Evolutionary conservation across 2,113 vertebrate species (phyloP).

Genomic region (Prionailurus bengalensis): DNA sequence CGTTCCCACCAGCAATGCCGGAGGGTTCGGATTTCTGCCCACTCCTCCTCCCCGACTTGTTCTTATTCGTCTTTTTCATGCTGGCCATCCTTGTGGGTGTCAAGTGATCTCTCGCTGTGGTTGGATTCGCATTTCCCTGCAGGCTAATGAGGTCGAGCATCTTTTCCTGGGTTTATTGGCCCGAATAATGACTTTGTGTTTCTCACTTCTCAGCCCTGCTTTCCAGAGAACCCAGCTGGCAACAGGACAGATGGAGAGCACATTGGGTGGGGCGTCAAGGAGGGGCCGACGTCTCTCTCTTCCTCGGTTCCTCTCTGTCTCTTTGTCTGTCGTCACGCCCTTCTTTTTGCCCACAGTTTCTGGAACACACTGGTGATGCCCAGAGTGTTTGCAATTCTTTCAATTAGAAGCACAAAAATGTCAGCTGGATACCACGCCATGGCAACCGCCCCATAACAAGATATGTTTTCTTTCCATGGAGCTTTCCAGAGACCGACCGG

Average conservation of each 20-base stretch:
- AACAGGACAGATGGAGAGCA: background rate
- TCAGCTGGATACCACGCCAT: background rate
- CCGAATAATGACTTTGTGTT: background rate
- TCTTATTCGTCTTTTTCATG: background rate
- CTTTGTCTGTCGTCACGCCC: background rate
- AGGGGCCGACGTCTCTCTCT: background rate
- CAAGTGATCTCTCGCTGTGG: background rate
- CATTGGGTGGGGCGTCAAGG: background rate
- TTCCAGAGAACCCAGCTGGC: background rate
- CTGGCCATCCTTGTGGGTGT: background rate
- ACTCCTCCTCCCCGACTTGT: background rate
- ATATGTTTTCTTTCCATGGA: background rate
- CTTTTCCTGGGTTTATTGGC: background rate
- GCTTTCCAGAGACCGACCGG: background rate
- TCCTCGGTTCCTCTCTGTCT: background rate
- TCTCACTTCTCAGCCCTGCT: background rate
- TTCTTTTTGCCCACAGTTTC: background rate
- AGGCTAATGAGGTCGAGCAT: background rate
- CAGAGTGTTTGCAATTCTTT: background rate
- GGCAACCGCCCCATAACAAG: background rate
- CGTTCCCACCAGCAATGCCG: fast-evolving
- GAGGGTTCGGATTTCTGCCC: background rate
- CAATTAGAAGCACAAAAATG: slow-evolving; percentile 14
- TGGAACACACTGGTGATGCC: background rate
- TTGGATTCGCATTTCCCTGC: background rate